These are phyloP conservation scores for Poeciliopsis infans DNA, from an alignment of 2,797 vertebrate genomes.

Conservation along the genomic window DNA sequence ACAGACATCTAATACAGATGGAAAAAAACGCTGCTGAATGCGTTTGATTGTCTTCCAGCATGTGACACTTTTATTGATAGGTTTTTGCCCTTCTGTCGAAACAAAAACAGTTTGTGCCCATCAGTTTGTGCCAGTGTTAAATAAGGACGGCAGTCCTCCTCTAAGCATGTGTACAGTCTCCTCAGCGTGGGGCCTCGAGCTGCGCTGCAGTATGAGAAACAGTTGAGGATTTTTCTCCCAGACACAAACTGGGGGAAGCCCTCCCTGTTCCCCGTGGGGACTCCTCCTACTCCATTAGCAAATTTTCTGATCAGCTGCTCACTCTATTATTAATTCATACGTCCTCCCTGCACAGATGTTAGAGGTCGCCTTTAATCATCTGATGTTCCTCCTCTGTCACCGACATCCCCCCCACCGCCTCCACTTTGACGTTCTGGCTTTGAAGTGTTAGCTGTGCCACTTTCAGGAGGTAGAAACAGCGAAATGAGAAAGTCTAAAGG, in stretches of 20 bases:
- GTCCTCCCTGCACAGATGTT: conserved; percentile 69
- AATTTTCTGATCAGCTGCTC: conserved; percentile 80
- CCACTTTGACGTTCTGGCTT: conserved; percentile 31
- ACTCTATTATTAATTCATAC: conserved; percentile 80
- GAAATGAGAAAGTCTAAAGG: conserved; percentile 20
- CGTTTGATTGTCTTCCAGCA: conserved; percentile 33
- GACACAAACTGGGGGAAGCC: conserved; percentile 57
- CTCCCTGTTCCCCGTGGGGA: conserved; percentile 50
- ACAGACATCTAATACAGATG: conserved; percentile 1
- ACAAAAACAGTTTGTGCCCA: conserved; percentile 27
- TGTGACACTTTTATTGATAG: conserved; percentile 31
- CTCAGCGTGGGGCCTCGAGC: conserved; percentile 31
- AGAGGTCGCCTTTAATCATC: conserved; percentile 73
- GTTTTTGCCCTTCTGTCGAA: conserved; percentile 13
- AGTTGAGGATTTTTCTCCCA: conserved; percentile 48
- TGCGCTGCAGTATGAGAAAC: conserved; percentile 20
- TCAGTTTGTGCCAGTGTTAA: conserved; percentile 9
- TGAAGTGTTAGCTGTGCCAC: conserved; percentile 1
- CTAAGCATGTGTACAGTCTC: conserved; percentile 50
- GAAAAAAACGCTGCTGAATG: conserved; percentile 14
- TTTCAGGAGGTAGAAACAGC: conserved; percentile 57
- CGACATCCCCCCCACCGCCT: not conserved
- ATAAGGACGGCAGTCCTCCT: conserved; percentile 19
- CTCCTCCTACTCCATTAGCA: conserved; percentile 79
- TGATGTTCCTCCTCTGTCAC: conserved; percentile 60